phyloP scores from a whole-genome alignment of 2,113 vertebrate genomes.

The Lanius ludovicianus region DNA sequence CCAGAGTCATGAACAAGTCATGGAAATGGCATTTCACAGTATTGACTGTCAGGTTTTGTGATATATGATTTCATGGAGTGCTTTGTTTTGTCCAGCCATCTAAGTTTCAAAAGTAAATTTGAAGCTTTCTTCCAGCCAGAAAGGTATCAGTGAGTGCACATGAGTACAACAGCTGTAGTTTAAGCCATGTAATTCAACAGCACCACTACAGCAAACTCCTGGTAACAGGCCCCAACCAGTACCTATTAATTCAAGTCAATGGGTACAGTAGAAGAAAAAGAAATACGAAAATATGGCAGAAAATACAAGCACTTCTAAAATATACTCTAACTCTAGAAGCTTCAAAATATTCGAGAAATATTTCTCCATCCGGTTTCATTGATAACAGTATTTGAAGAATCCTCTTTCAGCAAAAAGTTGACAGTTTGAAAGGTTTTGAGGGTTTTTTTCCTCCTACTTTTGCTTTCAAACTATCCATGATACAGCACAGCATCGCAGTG shows the following conservation, averaged over 20 bases:
- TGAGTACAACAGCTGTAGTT: neutral
- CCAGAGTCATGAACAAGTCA: neutral
- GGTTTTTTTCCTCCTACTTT: neutral
- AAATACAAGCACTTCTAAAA: neutral
- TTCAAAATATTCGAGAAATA: neutral
- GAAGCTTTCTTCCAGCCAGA: neutral
- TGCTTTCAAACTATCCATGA: neutral
- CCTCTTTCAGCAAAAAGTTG: neutral
- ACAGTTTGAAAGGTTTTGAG: neutral
- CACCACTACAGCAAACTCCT: neutral
- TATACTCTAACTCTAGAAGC: neutral
- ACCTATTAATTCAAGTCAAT: neutral
- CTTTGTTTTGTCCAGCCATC: neutral
- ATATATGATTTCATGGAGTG: neutral
- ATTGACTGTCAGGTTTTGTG: neutral
- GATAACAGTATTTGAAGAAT: neutral
- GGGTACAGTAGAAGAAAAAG: neutral
- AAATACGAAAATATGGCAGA: neutral
- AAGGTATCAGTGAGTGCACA: neutral
- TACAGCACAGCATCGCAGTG: neutral
- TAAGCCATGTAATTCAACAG: neutral
- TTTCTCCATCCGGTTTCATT: neutral
- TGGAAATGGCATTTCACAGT: neutral
- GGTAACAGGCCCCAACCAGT: neutral
- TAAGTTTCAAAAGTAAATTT: neutral